Base-by-base conservation (phyloP, 2,797 vertebrate genomes). In the Chloroceryle inda region DNA sequence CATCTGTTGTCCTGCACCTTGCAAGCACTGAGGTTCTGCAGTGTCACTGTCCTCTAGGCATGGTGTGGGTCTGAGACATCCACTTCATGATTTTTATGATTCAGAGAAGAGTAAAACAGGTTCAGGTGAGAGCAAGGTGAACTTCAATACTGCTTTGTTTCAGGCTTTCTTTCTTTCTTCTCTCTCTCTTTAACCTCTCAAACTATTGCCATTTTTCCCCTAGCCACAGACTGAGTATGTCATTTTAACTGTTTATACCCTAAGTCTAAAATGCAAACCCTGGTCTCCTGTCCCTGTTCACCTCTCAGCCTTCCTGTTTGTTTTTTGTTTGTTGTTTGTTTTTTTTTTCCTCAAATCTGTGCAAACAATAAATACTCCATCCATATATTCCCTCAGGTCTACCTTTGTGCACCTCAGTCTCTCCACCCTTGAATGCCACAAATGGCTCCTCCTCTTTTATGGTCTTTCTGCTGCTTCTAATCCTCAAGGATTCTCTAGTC, bases 1-100 rank as follows among this genome's bases (percentile, higher is more conserved):
- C 1, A 2, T 26, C 47, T 1, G 0, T 5, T 38, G 38, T 11
- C 27, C 40, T 21, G 38, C 5, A 10, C 27, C 26, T 20, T 20
- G 35, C 42, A 8, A 21, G 24, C 37, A 33, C 13, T 0, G 35
- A 15, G 7, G 38, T 1, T 9, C 3, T 15, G 19, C 42, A 50
- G 16, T 12, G 37, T 26, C 37, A 29, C 68, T 31, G n/a, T 5
- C 22, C 67, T 52, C 56, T 21, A 24, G 16, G 17, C 24, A 17
- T 6, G 11, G 19, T 4, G 9, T 78, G 52, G 19, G 15, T 8
- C 44, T 14, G 23, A 52, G 33, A 21, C 19, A 88, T 42, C 6
- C 7, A 6, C 33, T 49, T 56, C 13, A 13, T 62, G 0, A 68
- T 68, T 67, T 67, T 33, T n/a, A 56, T 56, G n/a, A 56, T 22